Evolutionary conservation across 2,888 invertebrate species (phyloP), one percentile per base, ranked within the genome.

Genomic region (Campopleginae sp.): DNA sequence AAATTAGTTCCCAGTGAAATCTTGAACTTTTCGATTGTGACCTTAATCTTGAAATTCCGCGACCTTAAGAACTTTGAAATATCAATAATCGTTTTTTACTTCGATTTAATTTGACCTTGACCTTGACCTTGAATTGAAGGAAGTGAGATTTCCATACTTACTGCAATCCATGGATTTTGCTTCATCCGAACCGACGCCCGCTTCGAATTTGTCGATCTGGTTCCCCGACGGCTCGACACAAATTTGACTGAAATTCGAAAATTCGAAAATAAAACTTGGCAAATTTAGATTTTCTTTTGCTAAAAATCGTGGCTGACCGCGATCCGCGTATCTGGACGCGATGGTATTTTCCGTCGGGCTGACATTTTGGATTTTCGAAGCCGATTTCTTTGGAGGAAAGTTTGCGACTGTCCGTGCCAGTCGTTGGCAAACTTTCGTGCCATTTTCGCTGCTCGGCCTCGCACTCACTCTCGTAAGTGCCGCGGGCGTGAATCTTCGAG

Each of bases 151-250:
- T 65, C 19, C 2, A 82, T 86, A 95, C 96, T 95, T 93, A 96
- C 96, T 95, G 89, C 96, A 96, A 91, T 96, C 94, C 95, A 96
- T 96, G 0, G 90, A 86, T 0, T 92, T 86, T 12, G 94, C 95
- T 51, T 93, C 94, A 0, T 88, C 84, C 4, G 94, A 94, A 31
- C 92, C 90, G 12, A 94, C 94, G 4, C 88, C 78, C 0, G 95
- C 94, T 88, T 93, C 93, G 89, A 94, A 96, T 63, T 94, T 88
- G 65, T 93, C 94, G 83, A 96, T 95, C 86, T 93, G 94, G 0
- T 91, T 89, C n/a, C 95, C 95, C 42, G 94, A 92, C 48, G 95
- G 95, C 88, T 96, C 94, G 0, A 95, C 94, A 90, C 96, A 96
- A 78, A 95, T 94, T 93, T 94, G 95, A 65, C 95, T 95, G 88